Evolutionary conservation across 2,797 vertebrate species (phyloP), one percentile per base, ranked within the genome.

Genomic region (Potorous gilbertii): DNA sequence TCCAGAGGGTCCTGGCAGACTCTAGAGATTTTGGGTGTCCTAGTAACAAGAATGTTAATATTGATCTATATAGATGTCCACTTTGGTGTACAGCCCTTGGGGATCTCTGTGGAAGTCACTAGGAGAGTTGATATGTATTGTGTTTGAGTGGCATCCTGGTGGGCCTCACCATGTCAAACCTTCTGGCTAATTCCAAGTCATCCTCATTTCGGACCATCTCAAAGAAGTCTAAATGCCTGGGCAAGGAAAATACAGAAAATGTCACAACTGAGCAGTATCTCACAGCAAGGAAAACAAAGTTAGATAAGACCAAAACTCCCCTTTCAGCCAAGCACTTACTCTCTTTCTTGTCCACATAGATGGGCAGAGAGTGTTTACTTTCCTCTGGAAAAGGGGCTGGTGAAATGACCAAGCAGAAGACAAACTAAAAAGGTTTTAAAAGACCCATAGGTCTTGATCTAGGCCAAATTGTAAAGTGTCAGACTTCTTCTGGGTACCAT

Each of bases 121-220:
- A 3, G 90, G 12, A 34, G 89, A 55, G 29, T 90, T 54, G 28
- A 34, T 90, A 8, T 34, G 29, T 55, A 55, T 90, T 31, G 18
- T 55, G 31, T 34, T n/a, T 55, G 52, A 29, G 0, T 28, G 40
- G 52, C 9, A 10, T 2, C 56, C 89, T 27, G 1, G 12, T 2
- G 40, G 74, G 40, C 74, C 99, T 99, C 98, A 99, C 99, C 98
- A 99, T 96, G 97, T 99, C 99, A 98, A 99, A 99, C 92, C 99
- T 98, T 96, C 99, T 99, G 97, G 99, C 99, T 94, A 99, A 98
- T 97, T 99, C 99, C 34, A 99, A 98, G 98, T 99, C 99, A 90
- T 99, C 99, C 97, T 99, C 99, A 90, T 99, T 99, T 97, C 99
- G 98, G 97, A 99, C 99, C 99, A 99, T 99, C 98, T 99, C 99